Evolutionary conservation across 2,888 invertebrate genomes (phyloP), one percentile per base, ranked within the genome.

Genomic region (Globia sparganii): DNA sequence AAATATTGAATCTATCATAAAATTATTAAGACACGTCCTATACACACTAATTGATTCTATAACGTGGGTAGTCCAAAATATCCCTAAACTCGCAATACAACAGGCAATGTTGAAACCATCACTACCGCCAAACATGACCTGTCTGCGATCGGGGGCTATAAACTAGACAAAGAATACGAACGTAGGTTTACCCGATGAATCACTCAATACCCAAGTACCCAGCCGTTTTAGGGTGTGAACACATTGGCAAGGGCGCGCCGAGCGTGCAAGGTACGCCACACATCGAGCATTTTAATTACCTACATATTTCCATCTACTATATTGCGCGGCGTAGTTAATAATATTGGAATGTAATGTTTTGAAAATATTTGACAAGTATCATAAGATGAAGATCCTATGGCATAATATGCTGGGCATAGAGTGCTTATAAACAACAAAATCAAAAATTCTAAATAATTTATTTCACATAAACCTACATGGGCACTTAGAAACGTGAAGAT

Each of bases 151-250:
- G 67, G n/a, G 67, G 71, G 78, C 70, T 77, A 58, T 59, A 78
- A 75, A 69, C 81, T 66, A 77, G 61, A 74, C 75, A 68, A 65
- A 84, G 81, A 75, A 78, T 84, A 72, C 78, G n/a, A 72, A 78
- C 84, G 61, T 79, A 81, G 87, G 87, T 87, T 85, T 87, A 86
- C 82, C 87, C 87, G 77, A 84, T 87, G 87, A 87, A 74, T 87
- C 87, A 87, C 74, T 78, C 71, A 49, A 58, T 65, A 75, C 61
- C 31, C 69, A 69, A 69, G 75, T 65, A 77, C 58, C 70, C 76
- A 71, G 75, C 74, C 81, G 70, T 74, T 83, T 84, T 81, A 84
- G 84, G 84, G 84, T 76, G 84, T 75, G 78, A 78, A 75, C 70
- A 80, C 66, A 84, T 75, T 28, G 59, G 69, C 49, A 49, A 76